phyloP scores from a whole-genome alignment of 2,113 vertebrate genomes.

The Oceanodroma tethys region DNA sequence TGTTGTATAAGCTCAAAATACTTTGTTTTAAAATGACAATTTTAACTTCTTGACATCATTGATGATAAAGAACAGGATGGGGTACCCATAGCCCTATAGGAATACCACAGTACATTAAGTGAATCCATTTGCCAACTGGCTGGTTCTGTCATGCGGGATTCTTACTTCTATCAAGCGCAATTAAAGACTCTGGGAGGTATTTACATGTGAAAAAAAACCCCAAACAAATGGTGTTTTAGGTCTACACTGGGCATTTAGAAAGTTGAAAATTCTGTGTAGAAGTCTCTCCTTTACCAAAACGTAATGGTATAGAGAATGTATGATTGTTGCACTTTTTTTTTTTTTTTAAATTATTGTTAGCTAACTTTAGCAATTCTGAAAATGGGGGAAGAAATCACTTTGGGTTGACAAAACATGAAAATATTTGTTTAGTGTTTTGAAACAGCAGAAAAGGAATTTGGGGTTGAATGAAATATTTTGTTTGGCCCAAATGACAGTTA shows the following conservation, averaged over 20 bases:
- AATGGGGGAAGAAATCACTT: neutral
- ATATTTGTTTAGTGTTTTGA: neutral
- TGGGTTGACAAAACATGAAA: neutral
- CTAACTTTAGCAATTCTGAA: neutral
- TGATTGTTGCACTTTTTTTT: neutral
- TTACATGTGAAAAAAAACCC: neutral
- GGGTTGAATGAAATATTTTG: neutral
- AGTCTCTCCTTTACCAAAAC: neutral
- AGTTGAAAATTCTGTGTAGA: neutral
- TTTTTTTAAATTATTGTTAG: neutral
- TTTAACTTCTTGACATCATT: neutral
- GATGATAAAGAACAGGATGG: neutral
- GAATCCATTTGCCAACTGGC: neutral
- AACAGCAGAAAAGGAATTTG: neutral
- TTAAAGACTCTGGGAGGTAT: neutral
- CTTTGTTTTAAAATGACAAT: neutral
- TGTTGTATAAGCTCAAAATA: neutral
- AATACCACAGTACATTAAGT: neutral
- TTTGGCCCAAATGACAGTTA: neutral
- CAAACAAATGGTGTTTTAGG: neutral
- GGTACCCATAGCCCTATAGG: neutral
- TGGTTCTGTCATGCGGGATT: neutral
- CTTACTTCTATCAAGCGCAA: neutral
- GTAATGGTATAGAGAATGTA: neutral
- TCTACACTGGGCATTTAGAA: neutral